phyloP scores from a whole-genome alignment of 1,140 invertebrate genomes.

The Himalopsyche phryganea region DNA sequence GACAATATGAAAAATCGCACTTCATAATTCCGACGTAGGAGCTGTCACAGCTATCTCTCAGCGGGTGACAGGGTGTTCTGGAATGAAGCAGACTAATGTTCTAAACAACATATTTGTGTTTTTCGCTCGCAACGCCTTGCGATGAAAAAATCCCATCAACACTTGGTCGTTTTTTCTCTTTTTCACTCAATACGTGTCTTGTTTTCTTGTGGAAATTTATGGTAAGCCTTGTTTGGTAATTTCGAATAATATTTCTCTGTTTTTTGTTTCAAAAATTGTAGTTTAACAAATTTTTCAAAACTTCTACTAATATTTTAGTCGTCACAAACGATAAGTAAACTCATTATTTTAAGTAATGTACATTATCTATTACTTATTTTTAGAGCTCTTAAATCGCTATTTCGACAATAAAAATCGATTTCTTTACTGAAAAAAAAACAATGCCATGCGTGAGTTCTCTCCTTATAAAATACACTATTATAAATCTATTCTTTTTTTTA shows the following conservation, averaged over 20 bases:
- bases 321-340: no score
- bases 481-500: no score
- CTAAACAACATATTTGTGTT: conserved; percentile 22
- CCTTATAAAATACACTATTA: no score
- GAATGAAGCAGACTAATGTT: conserved; percentile 1
- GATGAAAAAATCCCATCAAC: background rate
- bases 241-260: background rate
- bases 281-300: no score
- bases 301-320: no score
- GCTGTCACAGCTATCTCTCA: conserved; percentile 21
- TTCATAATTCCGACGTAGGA: conserved; percentile 21
- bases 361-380: no score
- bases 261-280: background rate
- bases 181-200: no score
- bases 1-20: conserved; percentile 23
- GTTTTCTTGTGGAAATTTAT: background rate
- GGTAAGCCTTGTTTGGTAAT: background rate
- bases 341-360: no score
- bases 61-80: background rate
- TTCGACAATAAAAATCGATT: no score
- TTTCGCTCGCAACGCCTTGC: background rate
- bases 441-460: no score
- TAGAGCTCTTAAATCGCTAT: no score
- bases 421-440: no score
- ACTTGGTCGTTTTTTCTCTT: background rate